Evolutionary conservation across 2,797 vertebrate species (phyloP).

Genomic region (Sciurus vulgaris): DNA sequence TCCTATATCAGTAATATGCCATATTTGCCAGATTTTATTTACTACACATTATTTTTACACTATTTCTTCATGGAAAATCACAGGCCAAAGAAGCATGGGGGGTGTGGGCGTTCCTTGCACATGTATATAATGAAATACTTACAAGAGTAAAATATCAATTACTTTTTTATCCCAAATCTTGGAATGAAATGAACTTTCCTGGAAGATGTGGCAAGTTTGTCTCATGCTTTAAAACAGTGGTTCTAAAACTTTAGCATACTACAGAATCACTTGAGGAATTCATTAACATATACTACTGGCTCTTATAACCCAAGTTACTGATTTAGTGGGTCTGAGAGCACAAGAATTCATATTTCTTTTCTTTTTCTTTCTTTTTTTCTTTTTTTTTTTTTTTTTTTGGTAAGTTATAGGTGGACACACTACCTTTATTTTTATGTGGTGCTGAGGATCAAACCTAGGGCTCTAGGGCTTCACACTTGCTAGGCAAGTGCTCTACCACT

Average conservation of each 20-base stretch:
- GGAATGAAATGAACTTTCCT: not conserved
- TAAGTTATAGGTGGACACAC: too few species aligned
- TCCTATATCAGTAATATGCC: not conserved
- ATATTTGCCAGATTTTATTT: not conserved
- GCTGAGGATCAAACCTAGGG: too few species aligned
- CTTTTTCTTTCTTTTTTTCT: too few species aligned
- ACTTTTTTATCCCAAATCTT: slow-evolving; percentile 25
- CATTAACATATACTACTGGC: not conserved
- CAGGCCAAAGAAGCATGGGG: not conserved
- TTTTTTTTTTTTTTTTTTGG: too few species aligned
- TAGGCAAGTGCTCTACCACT: too few species aligned
- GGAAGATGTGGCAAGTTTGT: not conserved
- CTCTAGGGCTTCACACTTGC: too few species aligned
- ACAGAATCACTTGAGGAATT: not conserved
- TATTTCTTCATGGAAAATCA: not conserved
- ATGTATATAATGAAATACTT: not conserved
- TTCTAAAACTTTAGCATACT: not conserved
- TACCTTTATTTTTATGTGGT: too few species aligned
- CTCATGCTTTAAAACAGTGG: not conserved
- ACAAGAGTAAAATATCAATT: slow-evolving; percentile 5
- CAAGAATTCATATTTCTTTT: not conserved
- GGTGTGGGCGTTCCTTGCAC: not conserved
- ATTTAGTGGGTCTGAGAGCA: not conserved
- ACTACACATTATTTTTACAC: not conserved
- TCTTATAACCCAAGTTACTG: not conserved